These are phyloP conservation scores for Parnassius smintheus DNA, from an alignment of 2,888 invertebrate genomes.

Conservation along the genomic window DNA sequence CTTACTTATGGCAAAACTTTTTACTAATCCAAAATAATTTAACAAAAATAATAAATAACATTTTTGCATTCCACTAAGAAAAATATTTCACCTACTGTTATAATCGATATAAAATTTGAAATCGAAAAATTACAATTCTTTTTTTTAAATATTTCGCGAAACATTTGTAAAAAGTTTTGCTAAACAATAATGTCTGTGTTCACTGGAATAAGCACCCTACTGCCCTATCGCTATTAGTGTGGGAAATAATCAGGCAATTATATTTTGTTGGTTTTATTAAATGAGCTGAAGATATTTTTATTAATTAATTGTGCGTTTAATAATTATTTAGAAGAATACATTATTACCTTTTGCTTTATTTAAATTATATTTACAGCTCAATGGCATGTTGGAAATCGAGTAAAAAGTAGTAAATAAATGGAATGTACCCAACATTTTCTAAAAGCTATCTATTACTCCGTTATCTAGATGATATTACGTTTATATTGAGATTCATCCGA, in stretches of 20 bases:
- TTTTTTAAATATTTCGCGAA: neutral
- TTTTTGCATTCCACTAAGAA: too few species aligned
- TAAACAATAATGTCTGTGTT: constrained; percentile 49
- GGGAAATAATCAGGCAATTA: constrained; percentile 58
- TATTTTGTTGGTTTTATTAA: constrained; percentile 42
- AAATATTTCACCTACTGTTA: too few species aligned
- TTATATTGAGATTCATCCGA: too few species aligned
- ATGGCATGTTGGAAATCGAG: constrained; percentile 3
- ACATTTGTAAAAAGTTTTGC: constrained; percentile 48
- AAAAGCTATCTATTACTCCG: too few species aligned
- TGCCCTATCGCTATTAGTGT: constrained; percentile 76
- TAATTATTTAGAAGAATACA: neutral
- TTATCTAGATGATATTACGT: too few species aligned
- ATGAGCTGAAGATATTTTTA: constrained; percentile 41
- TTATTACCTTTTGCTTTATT: neutral
- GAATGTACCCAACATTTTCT: too few species aligned
- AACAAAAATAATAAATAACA: too few species aligned
- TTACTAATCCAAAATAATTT: constrained; percentile 23
- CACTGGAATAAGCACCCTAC: constrained; percentile 70
- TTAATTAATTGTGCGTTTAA: too few species aligned
- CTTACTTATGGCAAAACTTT: constrained; percentile 53
- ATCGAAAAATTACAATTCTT: neutral
- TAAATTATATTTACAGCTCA: constrained; percentile 15
- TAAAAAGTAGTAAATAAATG: neutral
- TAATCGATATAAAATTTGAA: too few species aligned